Evolutionary conservation across 1,140 invertebrate genomes (phyloP), one percentile per base, ranked within the genome.

Genomic region (Mycetomoellerius zeteki): DNA sequence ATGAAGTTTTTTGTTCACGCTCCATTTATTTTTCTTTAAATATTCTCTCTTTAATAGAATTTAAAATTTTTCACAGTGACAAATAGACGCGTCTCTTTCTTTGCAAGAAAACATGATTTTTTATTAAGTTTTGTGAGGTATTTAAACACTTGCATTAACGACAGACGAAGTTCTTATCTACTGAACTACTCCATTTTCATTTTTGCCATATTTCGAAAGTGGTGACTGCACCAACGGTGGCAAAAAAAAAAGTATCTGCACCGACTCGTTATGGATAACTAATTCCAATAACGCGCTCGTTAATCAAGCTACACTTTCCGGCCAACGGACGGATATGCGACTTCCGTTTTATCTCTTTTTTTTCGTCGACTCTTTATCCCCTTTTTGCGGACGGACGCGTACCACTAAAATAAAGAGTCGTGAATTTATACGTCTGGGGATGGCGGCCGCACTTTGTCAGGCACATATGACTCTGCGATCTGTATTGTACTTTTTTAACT

Each of bases 241-340:
- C 1, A 56, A 14, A 54, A 87, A 30, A n/a, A 89, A 88, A 89
- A 88, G 84, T 87, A 76, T 86, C 67, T 67, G 77, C 77, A 60
- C 60, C 33, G 52, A 65, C 67, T 89, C 72, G 90, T 91, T 82
- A 84, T 85, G 88, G 84, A 86, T 91, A 91, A 91, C 85, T 88
- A 89, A 85, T 88, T 87, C 85, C 92, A 90, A 91, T 92, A 92
- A 92, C 87, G 81, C 60, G 80, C 85, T 91, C 91, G 90, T 92
- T 92, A 92, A 92, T 92, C 91, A 89, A 90, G 69, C 82, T 67
- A 76, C 88, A 89, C 72, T 91, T 92, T 91, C 87, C 87, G 85
- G 86, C 64, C 33, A 69, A 82, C 76, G 64, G 54, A 87, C 86
- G 64, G 67, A 58, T 81, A 77, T 67, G 73, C 52, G 54, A 86